phyloP scores from a whole-genome alignment of 2,888 invertebrate species.

The Aporophyla lueneburgensis region DNA sequence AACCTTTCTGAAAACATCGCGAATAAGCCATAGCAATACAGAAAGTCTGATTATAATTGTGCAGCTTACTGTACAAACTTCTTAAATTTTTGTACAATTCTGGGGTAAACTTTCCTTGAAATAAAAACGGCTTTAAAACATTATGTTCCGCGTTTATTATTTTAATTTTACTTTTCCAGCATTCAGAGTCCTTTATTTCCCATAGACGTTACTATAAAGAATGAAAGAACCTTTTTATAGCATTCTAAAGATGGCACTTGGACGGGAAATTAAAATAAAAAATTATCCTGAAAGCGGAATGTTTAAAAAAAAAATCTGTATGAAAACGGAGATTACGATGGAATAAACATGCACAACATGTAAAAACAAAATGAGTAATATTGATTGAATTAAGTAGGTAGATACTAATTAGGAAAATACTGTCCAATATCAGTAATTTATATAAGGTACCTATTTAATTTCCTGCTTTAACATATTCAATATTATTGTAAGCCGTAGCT shows the following conservation, averaged over 20 bases:
- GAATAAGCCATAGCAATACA: not conserved
- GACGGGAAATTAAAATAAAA: slow-evolving; percentile 53
- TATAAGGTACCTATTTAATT: slow-evolving; percentile 11
- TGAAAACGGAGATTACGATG: not conserved
- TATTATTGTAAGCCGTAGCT: slow-evolving; percentile 37
- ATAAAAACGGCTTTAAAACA: slow-evolving; percentile 28
- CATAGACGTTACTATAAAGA: slow-evolving; percentile 29
- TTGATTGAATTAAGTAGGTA: not conserved
- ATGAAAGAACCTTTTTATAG: slow-evolving; percentile 38
- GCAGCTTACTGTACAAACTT: slow-evolving; percentile 2
- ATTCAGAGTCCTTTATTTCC: slow-evolving; percentile 41
- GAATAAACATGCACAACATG: not conserved
- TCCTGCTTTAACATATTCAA: slow-evolving; percentile 9
- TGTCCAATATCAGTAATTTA: not conserved
- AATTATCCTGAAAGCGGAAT: not conserved
- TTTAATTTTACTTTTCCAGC: slow-evolving; percentile 31
- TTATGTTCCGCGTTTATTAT: slow-evolving; percentile 49
- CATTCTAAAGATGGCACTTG: slow-evolving; percentile 20
- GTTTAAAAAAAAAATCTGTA: not conserved
- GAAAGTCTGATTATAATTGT: not conserved
- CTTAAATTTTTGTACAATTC: not conserved
- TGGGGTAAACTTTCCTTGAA: not conserved
- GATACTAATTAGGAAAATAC: not conserved
- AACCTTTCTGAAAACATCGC: not conserved
- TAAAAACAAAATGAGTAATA: not conserved